Base-by-base conservation (phyloP, 2,113 vertebrate species). In the Numenius arquata region DNA sequence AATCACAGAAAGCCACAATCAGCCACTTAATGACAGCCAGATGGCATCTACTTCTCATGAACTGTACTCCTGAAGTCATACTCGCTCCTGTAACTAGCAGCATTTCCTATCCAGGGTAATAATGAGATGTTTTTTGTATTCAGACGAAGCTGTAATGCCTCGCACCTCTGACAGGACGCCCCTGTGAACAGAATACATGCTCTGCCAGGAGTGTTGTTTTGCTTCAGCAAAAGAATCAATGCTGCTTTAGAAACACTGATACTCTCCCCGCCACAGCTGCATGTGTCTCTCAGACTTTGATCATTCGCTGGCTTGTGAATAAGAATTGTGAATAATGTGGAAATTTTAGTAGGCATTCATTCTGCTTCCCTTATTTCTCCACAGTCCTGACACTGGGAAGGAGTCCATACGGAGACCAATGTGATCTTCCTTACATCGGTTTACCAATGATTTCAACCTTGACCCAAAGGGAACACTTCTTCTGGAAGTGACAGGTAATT, bases 401-500 rank as follows among this genome's bases (percentile, higher is more conserved):
- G 82, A 94, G 93, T 93, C 95, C 89, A 67, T 90, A 82, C 1
- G 1, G 27, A 43, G 62, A 88, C 81, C 41, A 78, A 45, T 5
- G 34, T 34, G 93, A 95, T 95, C 96, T 87, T 95, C 96, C 93
- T 97, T 77, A 50, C 83, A 15, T 53, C 1, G 7, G 94, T 94
- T 96, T 96, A 92, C 95, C 80, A 75, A 67, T 87, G 95, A 97
- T 97, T 95, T 97, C 97, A 97, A 98, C 98, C 98, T 98, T 98
- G 98, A 98, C 98, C 98, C 92, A 89, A 94, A 96, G 93, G 82
- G 97, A 98, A 91, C 96, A 94, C 97, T 94, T 97, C 87, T 93
- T 86, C 96, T 96, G 91, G 88, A 97, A 97, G 96, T 97, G 97
- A 98, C 98, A 98, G 98, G 97, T 97, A 98, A 98, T 98, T 98